phyloP scores from a whole-genome alignment of 1,140 invertebrate species.

The Oedothorax gibbosus region DNA sequence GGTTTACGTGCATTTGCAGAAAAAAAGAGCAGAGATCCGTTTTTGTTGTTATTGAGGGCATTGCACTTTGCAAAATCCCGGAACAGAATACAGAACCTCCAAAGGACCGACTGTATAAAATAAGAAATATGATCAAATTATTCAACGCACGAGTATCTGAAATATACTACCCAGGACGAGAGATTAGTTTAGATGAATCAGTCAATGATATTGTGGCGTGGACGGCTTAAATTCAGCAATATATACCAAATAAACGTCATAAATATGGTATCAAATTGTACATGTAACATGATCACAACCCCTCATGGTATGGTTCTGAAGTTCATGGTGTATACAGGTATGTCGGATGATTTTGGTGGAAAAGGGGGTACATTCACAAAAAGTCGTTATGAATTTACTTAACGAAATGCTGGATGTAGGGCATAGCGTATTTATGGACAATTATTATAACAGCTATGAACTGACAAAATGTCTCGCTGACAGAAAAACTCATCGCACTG shows the following conservation, averaged over 20 bases:
- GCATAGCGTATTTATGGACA: slow-evolving; percentile 33
- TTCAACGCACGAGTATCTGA: slow-evolving; percentile 26
- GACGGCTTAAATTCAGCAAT: slow-evolving; percentile 67
- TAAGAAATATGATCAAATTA: slow-evolving; percentile 32
- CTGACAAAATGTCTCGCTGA: slow-evolving; percentile 23
- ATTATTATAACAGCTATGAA: slow-evolving; percentile 40
- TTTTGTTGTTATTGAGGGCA: slow-evolving; percentile 26
- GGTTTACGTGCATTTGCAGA: slow-evolving; percentile 9
- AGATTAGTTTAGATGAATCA: slow-evolving; percentile 67
- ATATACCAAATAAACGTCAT: slow-evolving; percentile 65
- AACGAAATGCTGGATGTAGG: slow-evolving; percentile 24
- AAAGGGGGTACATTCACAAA: slow-evolving; percentile 27
- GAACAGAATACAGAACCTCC: slow-evolving; percentile 1
- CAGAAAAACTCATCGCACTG: slow-evolving; percentile 32
- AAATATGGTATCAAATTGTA: slow-evolving; percentile 51
- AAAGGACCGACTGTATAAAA: slow-evolving; percentile 29
- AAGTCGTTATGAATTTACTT: background rate
- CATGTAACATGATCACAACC: slow-evolving; percentile 1
- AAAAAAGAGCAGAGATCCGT: slow-evolving; percentile 23
- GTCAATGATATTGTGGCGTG: slow-evolving; percentile 68
- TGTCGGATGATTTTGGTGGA: slow-evolving; percentile 31
- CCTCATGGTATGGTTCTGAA: slow-evolving; percentile 19
- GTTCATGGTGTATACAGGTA: slow-evolving; percentile 4
- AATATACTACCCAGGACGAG: slow-evolving; percentile 65
- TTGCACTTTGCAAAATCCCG: slow-evolving; percentile 24